These are phyloP conservation scores for Buceros bicornis DNA, from an alignment of 2,797 vertebrate species.

Conservation along the genomic window DNA sequence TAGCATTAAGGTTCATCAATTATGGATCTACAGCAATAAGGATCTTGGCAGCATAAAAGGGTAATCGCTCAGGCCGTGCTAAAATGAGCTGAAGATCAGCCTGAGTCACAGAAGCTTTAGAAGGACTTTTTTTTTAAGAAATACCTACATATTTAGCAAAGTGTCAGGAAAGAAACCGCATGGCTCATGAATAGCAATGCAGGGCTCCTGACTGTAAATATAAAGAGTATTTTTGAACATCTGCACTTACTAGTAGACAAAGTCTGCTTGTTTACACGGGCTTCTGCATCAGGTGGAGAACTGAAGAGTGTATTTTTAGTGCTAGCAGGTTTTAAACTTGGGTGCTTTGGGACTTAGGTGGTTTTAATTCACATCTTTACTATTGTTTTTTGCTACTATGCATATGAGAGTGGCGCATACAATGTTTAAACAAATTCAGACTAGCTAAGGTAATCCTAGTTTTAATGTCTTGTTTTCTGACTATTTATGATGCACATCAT, in stretches of 20 bases:
- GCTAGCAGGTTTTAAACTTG: not conserved
- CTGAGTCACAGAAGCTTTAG: not conserved
- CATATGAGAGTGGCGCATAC: not conserved
- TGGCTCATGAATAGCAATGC: not conserved
- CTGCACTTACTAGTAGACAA: constrained; percentile 39
- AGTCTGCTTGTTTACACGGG: not conserved
- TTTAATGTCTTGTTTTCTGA: not conserved
- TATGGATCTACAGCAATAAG: not conserved
- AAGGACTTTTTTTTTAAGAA: not conserved
- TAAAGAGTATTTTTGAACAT: constrained; percentile 17
- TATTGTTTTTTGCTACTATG: not conserved
- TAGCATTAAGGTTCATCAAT: not conserved
- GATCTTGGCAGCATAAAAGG: not conserved
- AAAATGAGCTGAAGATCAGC: not conserved
- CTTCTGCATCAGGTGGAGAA: constrained; percentile 1
- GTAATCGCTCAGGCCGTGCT: not conserved
- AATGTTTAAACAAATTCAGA: not conserved
- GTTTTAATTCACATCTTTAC: not conserved
- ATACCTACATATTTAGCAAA: not conserved
- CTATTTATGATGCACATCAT: not conserved
- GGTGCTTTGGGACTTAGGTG: not conserved
- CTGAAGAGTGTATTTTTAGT: not conserved
- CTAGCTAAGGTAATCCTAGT: not conserved
- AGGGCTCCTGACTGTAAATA: not conserved
- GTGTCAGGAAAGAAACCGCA: not conserved